Base-by-base conservation (phyloP, 1,140 invertebrate species). In the Drosophila novamexicana region DNA sequence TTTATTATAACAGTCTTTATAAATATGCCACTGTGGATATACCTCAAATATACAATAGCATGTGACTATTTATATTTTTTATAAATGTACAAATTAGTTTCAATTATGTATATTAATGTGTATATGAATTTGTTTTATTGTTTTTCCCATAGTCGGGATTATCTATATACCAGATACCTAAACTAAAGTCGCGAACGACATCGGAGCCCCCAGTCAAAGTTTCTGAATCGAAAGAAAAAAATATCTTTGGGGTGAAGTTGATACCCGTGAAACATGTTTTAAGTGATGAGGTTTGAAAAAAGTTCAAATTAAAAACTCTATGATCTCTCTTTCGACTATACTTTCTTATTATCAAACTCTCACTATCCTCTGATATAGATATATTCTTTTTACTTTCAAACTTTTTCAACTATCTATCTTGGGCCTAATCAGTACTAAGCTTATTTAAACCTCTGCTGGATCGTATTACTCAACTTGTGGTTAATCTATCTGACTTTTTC, bases 211-310 rank as follows among this genome's bases (percentile, higher is more conserved):
- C 47, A 0, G 9, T 39, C 44, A 66, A 73, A 36, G 54, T 29
- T 50, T 29, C 34, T 9, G 44, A 74, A 37, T 40, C 53, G 18
- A 78, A 70, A 50, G 58, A 75, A 6, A 77, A 80, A 66, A 73
- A 73, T 37, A 76, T 86, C 34, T 89, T 89, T 72, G 79, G 80
- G 54, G 77, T 89, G 8, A 57, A 70, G 22, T 73, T 89, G 54
- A 63, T 67, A 34, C 82, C 77, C n/a, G 52, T 76, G 5, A 67
- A 57, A 47, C 44, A 85, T 52, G 45, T 59, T 59, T 16, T 6
- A 47, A 37, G 12, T 18, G 45, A 76, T 61, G 75, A 81, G 79
- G 79, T 82, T 80, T 57, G 77, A 61, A 49, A 45, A 14, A 37
- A 22, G 12, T 1, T 18, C 34, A 29, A 40, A 8, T 42, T 12